A percentile compares a stretch with the other conserved stretches of the same genome.
Evolutionary conservation across 2,888 invertebrate genomes (phyloP).

Genomic region (Amblyjoppa fuscipennis): DNA sequence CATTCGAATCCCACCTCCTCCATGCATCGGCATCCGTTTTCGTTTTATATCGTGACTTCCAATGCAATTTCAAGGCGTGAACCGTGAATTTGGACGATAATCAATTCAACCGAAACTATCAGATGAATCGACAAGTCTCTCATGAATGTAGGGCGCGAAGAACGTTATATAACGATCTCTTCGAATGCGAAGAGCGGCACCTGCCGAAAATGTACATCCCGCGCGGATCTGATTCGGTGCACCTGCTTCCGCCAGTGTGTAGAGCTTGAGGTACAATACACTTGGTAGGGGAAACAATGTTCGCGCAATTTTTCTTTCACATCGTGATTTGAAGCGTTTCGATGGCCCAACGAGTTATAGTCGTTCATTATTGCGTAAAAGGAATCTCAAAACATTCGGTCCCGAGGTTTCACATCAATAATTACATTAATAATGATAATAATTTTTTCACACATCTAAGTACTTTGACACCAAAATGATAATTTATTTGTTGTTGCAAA

Average conservation of each 20-base stretch:
- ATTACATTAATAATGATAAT: too few species aligned
- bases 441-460: neutral
- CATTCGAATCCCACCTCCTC: neutral
- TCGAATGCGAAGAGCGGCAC: constrained; percentile 70
- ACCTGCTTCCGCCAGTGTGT: constrained; percentile 76
- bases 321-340: neutral
- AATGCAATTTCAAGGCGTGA: neutral
- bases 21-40: neutral
- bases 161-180: constrained; percentile 27
- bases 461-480: neutral
- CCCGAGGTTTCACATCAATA: too few species aligned
- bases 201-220: constrained; percentile 79
- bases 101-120: constrained; percentile 3
- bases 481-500: neutral
- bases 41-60: neutral
- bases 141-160: neutral
- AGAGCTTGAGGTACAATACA: constrained; percentile 40
- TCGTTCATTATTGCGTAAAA: neutral
- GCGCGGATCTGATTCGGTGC: constrained; percentile 45
- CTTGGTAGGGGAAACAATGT: constrained; percentile 31
- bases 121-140: constrained; percentile 20
- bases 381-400: constrained; percentile 14
- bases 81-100: neutral
- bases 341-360: neutral
- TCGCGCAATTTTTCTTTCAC: constrained; percentile 27